phyloP scores from a whole-genome alignment of 2,113 vertebrate genomes.

The Recurvirostra avosetta region DNA sequence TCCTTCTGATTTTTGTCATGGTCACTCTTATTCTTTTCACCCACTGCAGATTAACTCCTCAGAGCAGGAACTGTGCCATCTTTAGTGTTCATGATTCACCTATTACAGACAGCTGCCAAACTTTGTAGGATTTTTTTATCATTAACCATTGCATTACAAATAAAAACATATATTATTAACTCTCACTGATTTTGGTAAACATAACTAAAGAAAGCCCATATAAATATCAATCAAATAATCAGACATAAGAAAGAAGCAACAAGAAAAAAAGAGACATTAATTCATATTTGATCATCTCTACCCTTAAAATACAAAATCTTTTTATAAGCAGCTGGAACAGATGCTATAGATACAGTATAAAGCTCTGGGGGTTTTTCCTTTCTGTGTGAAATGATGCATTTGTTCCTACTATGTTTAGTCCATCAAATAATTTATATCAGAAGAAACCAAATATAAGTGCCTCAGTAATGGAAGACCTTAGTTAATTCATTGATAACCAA shows the following conservation, averaged over 20 bases:
- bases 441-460: conserved; percentile 5
- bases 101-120: not conserved
- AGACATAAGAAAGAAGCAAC: not conserved
- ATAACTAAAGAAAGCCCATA: not conserved
- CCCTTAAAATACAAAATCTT: not conserved
- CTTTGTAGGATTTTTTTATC: not conserved
- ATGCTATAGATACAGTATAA: not conserved
- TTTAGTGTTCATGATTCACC: not conserved
- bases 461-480: not conserved
- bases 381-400: not conserved
- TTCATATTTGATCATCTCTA: not conserved
- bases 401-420: not conserved
- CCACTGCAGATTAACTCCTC: not conserved
- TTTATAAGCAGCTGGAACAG: not conserved
- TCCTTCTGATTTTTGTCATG: not conserved
- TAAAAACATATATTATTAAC: not conserved
- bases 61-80: not conserved
- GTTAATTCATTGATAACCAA: conserved; percentile 38
- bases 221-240: not conserved
- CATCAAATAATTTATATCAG: not conserved
- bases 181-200: not conserved
- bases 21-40: not conserved
- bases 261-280: not conserved
- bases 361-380: not conserved
- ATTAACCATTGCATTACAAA: not conserved